Percentiles rank a stretch among this genome's conserved stretches.
Conservation (phyloP, 2,797 vertebrate species). For the Onychomys torridus region DNA sequence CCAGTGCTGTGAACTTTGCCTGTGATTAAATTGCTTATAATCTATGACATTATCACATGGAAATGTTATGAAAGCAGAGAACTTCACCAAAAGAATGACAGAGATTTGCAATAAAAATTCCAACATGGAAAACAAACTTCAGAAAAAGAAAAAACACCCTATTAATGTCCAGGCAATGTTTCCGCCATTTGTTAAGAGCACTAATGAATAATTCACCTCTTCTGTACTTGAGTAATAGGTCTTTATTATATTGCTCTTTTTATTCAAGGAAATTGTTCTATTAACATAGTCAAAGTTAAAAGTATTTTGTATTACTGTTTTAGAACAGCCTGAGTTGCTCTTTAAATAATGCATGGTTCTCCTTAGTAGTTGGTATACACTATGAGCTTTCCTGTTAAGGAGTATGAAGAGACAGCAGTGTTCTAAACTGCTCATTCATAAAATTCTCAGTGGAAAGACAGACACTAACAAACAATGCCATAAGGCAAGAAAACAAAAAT, state of each 20-base stretch:
- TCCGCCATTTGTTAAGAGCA: not conserved
- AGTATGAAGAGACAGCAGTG: not conserved
- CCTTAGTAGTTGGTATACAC: not conserved
- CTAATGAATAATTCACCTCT: not conserved
- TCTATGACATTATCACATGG: not conserved
- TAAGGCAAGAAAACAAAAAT: slow-evolving; percentile 4
- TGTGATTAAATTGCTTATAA: slow-evolving; percentile 2
- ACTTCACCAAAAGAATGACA: not conserved
- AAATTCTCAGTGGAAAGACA: not conserved
- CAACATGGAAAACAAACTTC: not conserved
- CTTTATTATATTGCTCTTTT: not conserved
- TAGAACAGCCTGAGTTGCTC: not conserved
- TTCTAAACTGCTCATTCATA: not conserved
- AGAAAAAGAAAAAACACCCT: not conserved
- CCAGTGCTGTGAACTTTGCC: not conserved
- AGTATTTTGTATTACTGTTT: not conserved
- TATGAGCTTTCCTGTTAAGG: not conserved
- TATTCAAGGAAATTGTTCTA: not conserved
- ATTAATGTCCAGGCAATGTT: not conserved
- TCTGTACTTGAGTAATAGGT: not conserved
- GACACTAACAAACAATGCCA: not conserved
- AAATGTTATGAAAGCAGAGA: not conserved
- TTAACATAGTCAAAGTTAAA: slow-evolving; percentile 34
- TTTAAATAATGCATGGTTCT: not conserved
- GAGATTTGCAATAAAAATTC: not conserved